Evolutionary conservation across 2,888 invertebrate species (phyloP).

Genomic region (Pyrochroa serraticornis): DNA sequence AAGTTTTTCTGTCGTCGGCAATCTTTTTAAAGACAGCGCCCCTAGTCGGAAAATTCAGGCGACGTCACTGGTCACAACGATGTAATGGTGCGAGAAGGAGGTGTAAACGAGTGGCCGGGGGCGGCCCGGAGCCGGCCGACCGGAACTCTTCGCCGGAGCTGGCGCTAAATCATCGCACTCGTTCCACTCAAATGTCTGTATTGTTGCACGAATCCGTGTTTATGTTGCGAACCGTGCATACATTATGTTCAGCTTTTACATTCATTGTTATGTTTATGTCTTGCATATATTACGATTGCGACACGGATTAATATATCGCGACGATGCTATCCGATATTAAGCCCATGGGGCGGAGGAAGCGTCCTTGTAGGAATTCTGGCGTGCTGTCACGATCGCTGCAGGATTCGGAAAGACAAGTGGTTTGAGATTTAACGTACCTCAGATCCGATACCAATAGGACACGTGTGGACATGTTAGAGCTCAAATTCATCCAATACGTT

Average conservation of each 20-base stretch:
- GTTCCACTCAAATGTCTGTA: conserved; percentile 39
- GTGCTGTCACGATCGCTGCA: too few species aligned
- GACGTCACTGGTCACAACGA: conserved; percentile 33
- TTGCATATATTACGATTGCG: conserved; percentile 26
- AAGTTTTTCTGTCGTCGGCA: too few species aligned
- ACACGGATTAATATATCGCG: conserved; percentile 26
- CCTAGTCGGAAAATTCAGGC: background rate
- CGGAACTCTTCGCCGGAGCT: conserved; percentile 44
- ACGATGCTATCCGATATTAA: conserved; percentile 22
- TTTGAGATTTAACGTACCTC: too few species aligned
- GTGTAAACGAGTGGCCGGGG: conserved; percentile 41
- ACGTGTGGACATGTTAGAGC: too few species aligned
- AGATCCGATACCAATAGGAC: too few species aligned
- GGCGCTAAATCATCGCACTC: conserved; percentile 44
- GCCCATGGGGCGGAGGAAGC: conserved; percentile 25
- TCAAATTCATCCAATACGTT: too few species aligned
- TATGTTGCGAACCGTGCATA: conserved; percentile 36
- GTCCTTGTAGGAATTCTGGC: conserved; percentile 16
- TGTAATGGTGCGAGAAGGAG: conserved; percentile 42
- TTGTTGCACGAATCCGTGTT: conserved; percentile 39
- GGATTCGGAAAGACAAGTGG: too few species aligned
- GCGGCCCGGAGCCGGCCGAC: conserved; percentile 37
- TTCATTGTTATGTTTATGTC: conserved; percentile 35
- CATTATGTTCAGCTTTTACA: conserved; percentile 32
- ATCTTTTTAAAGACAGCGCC: background rate